Evolutionary conservation across 2,888 invertebrate genomes (phyloP).

Genomic region (Zygaena filipendulae): DNA sequence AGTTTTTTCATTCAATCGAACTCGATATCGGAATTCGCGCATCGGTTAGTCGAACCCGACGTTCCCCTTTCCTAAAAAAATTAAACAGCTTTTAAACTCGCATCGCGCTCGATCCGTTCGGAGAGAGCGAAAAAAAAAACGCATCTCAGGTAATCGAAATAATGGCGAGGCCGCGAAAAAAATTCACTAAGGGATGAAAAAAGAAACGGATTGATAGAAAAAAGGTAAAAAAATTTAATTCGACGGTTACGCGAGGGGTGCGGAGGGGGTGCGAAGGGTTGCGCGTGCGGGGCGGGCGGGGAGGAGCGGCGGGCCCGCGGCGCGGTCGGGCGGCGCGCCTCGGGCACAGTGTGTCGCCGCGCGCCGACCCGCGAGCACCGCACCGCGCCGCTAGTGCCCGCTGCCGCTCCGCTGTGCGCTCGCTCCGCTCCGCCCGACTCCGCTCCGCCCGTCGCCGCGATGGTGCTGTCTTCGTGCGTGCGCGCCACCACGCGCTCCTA

Average conservation of each 20-base stretch:
- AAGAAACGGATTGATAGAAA: conserved; percentile 64
- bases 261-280: conserved; percentile 16
- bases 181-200: conserved; percentile 65
- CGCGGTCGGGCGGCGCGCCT: conserved; percentile 18
- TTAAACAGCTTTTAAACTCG: conserved; percentile 67
- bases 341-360: conserved; percentile 11
- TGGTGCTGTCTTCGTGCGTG: conserved; percentile 56
- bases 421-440: conserved; percentile 9
- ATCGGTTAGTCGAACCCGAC: conserved; percentile 53
- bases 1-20: conserved; percentile 39
- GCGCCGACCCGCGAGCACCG: conserved; percentile 9
- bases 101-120: conserved; percentile 44
- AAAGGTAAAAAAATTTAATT: conserved; percentile 59
- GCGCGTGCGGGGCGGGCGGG: conserved; percentile 9
- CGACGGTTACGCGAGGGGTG: conserved; percentile 35
- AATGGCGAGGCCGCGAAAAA: conserved; percentile 61
- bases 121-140: conserved; percentile 48
- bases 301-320: conserved; percentile 15
- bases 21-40: conserved; percentile 63
- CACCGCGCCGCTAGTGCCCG: conserved; percentile 10
- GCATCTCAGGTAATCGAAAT: conserved; percentile 66
- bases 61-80: conserved; percentile 56
- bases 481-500: conserved; percentile 44
- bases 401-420: conserved; percentile 2
- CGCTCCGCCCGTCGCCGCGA: conserved; percentile 19